Evolutionary conservation across 2,113 vertebrate genomes (phyloP), one percentile per base, ranked within the genome.

Genomic region (Alaudala cheleensis): DNA sequence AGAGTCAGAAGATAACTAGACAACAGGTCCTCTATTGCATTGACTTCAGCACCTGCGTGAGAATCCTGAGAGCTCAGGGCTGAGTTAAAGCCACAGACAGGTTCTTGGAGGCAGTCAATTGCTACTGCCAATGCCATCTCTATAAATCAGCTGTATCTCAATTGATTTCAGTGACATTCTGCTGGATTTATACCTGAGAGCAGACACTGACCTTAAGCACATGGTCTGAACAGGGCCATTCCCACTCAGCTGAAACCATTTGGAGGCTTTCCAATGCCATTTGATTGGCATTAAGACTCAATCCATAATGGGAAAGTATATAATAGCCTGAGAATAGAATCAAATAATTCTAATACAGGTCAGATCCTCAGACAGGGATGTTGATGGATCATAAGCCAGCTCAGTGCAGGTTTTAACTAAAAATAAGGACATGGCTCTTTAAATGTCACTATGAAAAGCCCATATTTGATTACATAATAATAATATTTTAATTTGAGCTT

Each of bases 111-210:
- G 2, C 28, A 83, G 62, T 44, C 1, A 0, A 18, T 54, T 76
- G 58, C 50, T 73, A 40, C 34, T 73, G 71, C 62, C 81, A 84
- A 18, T 58, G 51, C 29, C 40, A 77, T 77, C 34, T 45, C 54
- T 25, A 20, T 82, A 77, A 90, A 96, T 91, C 94, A 88, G 42
- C 33, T 72, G 2, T 66, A 70, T 49, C 76, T 92, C 51, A 37
- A 81, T 34, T 84, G 77, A 89, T 87, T 93, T 83, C 74, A 65
- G 51, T 70, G 74, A n/a, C 54, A 39, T 56, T 65, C 58, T 34
- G 7, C 44, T 70, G 62, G 87, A 92, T 96, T 96, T 93, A 95
- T 89, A 92, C 70, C 78, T 82, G 74, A 85, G 58, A 95, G 57
- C 65, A 85, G 91, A 72, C 85, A 65, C 81, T 85, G 93, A 76